Evolutionary conservation across 2,113 vertebrate genomes (phyloP), one percentile per base, ranked within the genome.

Genomic region (Dicrurus megarhynchus): DNA sequence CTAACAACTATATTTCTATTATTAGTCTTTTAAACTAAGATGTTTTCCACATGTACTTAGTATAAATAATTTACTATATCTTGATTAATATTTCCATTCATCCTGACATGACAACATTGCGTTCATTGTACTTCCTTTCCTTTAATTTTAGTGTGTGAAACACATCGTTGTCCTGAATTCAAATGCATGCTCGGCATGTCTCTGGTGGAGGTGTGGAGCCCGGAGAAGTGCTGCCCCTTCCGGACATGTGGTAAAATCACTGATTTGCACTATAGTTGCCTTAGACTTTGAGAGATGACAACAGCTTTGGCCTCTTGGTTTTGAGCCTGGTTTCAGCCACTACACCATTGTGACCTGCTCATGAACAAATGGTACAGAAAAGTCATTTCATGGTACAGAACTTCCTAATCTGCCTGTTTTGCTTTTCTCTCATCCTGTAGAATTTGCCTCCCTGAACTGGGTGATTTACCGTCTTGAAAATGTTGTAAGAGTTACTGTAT

Each of bases 221-320:
- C 98, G 2, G 98, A 97, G 46, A 98, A 97, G 78, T 99, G 99
- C 97, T 99, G 99, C 93, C 99, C 99, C 5, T 98, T 98, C 84
- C 98, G 97, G 80, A 99, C 98, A 21, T 99, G 99, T 30, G 99
- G 99, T 99, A 98, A 97, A 97, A 49, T 37, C n/a, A 13, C 26
- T 56, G 10, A 30, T 81, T 93, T 89, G 75, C 39, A 32, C 57
- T 74, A 6, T 12, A 73, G 8, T 37, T 90, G 12, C 39, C 33
- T 80, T 76, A 52, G 19, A 28, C 11, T 35, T 1, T 22, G 63
- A 52, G 18, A 30, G 7, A 6, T 52, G 68, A 15, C 18, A 35
- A 33, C 32, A 91, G 18, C 67, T 90, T 53, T 74, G 46, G 30
- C 4, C 9, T 47, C 28, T 61, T 39, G 37, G 1, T 14, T 84